Conservation (phyloP, 2,888 invertebrate genomes). For the Stegana nigrithorax region DNA sequence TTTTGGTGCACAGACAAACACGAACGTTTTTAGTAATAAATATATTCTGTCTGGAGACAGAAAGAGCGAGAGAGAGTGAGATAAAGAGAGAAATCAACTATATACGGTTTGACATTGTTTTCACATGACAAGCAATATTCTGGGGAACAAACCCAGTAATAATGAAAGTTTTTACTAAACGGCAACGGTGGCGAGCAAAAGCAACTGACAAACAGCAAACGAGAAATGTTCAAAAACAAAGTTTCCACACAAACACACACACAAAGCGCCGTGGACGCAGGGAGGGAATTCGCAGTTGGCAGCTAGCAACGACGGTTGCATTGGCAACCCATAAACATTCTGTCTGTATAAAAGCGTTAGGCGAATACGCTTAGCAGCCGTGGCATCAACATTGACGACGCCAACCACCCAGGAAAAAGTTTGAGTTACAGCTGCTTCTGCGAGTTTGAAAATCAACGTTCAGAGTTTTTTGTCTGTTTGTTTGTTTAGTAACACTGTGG, state of each 20-base stretch:
- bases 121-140: constrained; percentile 8
- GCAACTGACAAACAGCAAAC: constrained; percentile 32
- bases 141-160: constrained; percentile 38
- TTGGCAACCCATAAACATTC: constrained; percentile 14
- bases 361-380: not conserved
- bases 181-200: not conserved
- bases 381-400: not conserved
- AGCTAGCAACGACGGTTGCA: constrained; percentile 8
- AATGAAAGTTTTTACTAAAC: constrained; percentile 54
- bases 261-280: not conserved
- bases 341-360: no score
- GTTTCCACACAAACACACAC: constrained; percentile 31
- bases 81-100: no score
- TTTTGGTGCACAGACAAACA: no score
- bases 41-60: no score
- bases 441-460: no score
- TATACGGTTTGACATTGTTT: constrained; percentile 8
- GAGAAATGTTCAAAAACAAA: constrained; percentile 59
- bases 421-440: constrained; percentile 14
- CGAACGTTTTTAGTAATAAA: no score
- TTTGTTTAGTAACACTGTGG: no score
- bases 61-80: not conserved
- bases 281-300: not conserved
- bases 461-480: no score
- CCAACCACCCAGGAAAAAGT: no score